These are phyloP conservation scores for Bemisia tabaci DNA, from an alignment of 1,140 invertebrate species.

Conservation along the genomic window DNA sequence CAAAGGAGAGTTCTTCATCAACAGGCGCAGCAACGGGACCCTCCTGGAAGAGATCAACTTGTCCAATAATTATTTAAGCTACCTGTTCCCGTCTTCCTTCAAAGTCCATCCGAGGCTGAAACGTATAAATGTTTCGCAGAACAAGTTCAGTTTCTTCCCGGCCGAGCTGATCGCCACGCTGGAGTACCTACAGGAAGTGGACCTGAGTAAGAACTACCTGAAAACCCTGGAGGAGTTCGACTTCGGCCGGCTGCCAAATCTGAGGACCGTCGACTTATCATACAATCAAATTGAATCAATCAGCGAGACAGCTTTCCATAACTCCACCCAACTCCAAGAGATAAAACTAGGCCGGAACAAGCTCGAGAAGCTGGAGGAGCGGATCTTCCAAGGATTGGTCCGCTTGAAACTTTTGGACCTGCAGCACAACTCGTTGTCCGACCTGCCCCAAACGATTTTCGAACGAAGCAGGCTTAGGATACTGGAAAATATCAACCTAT, in stretches of 20 bases:
- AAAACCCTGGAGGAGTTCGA: constrained; percentile 66
- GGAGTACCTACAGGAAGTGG: constrained; percentile 53
- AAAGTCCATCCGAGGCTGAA: constrained; percentile 59
- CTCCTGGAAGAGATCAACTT: constrained; percentile 57
- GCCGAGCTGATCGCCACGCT: constrained; percentile 54
- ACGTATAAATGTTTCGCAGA: constrained; percentile 49
- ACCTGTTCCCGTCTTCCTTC: constrained; percentile 67
- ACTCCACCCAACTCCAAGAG: constrained; percentile 71
- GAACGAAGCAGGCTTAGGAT: constrained; percentile 59
- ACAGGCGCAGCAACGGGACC: constrained; percentile 38
- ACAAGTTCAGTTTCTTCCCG: constrained; percentile 68
- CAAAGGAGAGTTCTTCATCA: constrained; percentile 63
- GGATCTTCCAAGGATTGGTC: constrained; percentile 67
- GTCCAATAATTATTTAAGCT: constrained; percentile 58
- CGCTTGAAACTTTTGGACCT: constrained; percentile 60
- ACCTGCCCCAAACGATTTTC: constrained; percentile 71
- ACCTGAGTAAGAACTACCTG: constrained; percentile 60
- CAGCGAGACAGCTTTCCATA: constrained; percentile 75
- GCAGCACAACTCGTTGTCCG: constrained; percentile 52
- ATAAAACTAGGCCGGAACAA: constrained; percentile 62
- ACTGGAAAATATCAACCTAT: constrained; percentile 67
- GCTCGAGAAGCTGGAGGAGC: constrained; percentile 57
- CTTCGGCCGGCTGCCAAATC: constrained; percentile 60
- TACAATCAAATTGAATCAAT: constrained; percentile 64
- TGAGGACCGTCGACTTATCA: constrained; percentile 51